These are phyloP conservation scores for Elegia similella DNA, from an alignment of 2,888 invertebrate genomes.

Conservation along the genomic window DNA sequence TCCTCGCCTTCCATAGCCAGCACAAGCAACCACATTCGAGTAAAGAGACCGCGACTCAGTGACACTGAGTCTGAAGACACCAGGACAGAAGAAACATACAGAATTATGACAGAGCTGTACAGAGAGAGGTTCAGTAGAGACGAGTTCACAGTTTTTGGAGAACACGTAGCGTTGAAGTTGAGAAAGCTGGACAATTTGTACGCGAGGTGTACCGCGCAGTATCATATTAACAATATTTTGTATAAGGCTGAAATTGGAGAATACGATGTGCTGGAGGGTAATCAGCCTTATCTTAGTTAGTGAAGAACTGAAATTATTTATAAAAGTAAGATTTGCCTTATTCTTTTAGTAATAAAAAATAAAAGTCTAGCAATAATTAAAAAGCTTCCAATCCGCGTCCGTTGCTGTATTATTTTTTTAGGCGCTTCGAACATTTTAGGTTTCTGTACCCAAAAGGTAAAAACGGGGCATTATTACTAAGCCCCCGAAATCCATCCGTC, in stretches of 20 bases:
- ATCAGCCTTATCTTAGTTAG: background rate
- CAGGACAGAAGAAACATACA: slow-evolving; percentile 1
- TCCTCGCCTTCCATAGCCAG: background rate
- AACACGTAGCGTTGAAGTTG: slow-evolving; percentile 7
- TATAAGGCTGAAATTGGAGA: slow-evolving; percentile 12
- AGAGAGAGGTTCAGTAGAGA: background rate
- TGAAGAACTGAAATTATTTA: background rate
- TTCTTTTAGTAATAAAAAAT: too few species aligned
- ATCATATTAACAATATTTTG: slow-evolving; percentile 15
- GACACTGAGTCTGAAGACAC: slow-evolving; percentile 2
- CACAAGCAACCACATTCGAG: background rate
- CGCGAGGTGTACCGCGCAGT: slow-evolving; percentile 7
- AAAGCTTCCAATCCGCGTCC: too few species aligned
- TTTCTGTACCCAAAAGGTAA: too few species aligned
- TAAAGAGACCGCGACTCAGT: background rate
- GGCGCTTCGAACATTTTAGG: too few species aligned
- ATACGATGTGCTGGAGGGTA: slow-evolving; percentile 3
- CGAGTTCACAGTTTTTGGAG: slow-evolving; percentile 7
- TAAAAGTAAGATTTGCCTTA: background rate
- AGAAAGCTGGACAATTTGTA: slow-evolving; percentile 7
- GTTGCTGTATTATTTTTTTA: too few species aligned
- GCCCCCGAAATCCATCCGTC: too few species aligned
- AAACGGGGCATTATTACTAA: too few species aligned
- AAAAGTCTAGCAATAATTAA: too few species aligned
- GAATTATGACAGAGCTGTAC: background rate